Percentiles rank a stretch among this genome's conserved stretches.
These are phyloP conservation scores for Triplophysa yarkandensis DNA, from an alignment of 2,797 vertebrate genomes.

Conservation along the genomic window DNA sequence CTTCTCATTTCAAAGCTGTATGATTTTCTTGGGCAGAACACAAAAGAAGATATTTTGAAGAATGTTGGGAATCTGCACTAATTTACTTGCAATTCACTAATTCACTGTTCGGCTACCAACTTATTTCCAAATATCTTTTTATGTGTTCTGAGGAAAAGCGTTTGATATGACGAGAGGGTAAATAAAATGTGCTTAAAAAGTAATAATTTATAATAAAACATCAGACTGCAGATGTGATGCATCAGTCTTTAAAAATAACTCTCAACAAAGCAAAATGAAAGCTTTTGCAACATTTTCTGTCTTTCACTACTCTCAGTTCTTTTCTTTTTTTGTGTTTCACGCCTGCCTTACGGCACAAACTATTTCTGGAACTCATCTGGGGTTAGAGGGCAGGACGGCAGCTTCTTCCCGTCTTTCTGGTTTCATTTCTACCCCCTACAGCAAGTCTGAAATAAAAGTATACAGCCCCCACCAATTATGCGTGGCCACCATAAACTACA, in stretches of 20 bases:
- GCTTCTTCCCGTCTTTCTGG: constrained; percentile 49
- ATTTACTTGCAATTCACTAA: no score
- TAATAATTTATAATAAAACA: no score
- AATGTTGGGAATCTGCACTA: no score
- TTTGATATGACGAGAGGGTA: no score
- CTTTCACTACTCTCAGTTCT: constrained; percentile 44
- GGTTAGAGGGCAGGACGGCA: constrained; percentile 54
- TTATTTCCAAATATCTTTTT: no score
- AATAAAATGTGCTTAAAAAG: no score
- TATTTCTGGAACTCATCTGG: constrained; percentile 73
- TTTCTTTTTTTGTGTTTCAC: constrained; percentile 33
- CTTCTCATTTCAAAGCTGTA: no score
- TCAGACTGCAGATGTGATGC: not conserved
- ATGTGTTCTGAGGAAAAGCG: no score
- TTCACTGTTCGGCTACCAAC: no score
- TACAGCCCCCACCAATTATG: constrained; percentile 38
- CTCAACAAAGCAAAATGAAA: not conserved
- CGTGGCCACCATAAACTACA: constrained; percentile 52
- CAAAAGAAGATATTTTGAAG: no score
- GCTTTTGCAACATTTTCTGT: constrained; percentile 44
- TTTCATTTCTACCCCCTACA: constrained; percentile 58
- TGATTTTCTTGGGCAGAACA: no score
- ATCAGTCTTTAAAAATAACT: not conserved
- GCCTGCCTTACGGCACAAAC: constrained; percentile 72
- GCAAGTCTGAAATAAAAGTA: constrained; percentile 60